Evolutionary conservation across 2,888 invertebrate genomes (phyloP).

Genomic region (Capitulum mitella): DNA sequence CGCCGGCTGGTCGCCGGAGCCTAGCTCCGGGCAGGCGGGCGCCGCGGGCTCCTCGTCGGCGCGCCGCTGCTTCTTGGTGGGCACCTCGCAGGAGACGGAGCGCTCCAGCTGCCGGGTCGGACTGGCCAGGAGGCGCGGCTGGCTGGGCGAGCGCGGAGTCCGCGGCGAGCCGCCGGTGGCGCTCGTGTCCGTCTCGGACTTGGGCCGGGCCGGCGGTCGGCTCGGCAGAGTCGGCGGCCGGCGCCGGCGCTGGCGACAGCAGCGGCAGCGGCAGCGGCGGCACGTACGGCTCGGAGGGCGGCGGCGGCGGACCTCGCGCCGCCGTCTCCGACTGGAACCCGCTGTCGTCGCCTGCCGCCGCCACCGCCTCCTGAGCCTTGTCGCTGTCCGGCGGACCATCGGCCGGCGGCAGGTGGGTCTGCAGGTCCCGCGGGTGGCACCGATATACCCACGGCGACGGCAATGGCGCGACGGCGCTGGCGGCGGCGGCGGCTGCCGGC

Average conservation of each 20-base stretch:
- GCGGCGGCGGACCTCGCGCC: neutral
- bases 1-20: neutral
- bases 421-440: neutral
- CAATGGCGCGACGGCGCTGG: too few species aligned
- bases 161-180: neutral
- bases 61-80: neutral
- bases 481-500: neutral
- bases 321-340: neutral
- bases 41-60: neutral
- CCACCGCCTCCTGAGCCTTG: neutral
- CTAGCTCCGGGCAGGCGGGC: neutral
- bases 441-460: neutral
- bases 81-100: neutral
- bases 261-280: constrained; percentile 9
- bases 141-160: neutral
- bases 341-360: neutral
- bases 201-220: neutral
- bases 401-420: neutral
- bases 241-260: neutral
- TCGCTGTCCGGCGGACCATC: neutral
- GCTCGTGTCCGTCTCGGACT: neutral
- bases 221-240: neutral
- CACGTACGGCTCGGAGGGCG: neutral
- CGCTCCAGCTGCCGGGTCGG: neutral
- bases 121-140: neutral